These are phyloP conservation scores for Eremobia ochroleuca DNA, from an alignment of 2,888 invertebrate species.

Conservation along the genomic window DNA sequence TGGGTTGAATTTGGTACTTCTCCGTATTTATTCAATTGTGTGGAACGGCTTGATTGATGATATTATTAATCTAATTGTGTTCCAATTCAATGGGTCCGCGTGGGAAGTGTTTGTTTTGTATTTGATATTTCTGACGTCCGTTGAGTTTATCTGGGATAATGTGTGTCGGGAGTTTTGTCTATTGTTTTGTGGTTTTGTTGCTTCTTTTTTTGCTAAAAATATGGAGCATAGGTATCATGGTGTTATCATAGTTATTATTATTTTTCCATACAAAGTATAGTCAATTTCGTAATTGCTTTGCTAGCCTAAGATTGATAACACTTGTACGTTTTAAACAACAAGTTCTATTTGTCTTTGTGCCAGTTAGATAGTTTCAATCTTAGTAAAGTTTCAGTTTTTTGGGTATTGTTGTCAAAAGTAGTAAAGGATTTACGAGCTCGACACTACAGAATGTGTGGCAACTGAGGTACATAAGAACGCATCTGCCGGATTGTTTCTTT, in stretches of 20 bases:
- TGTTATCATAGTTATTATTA: too few relatives aligned
- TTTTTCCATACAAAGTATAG: too few relatives aligned
- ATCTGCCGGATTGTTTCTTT: neutral
- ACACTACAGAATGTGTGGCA: neutral
- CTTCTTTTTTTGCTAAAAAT: neutral
- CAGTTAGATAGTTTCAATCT: neutral
- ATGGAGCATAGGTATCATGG: neutral
- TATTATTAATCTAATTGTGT: constrained; percentile 63
- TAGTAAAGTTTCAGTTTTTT: neutral
- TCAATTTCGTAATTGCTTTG: too few relatives aligned
- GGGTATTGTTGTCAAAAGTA: neutral
- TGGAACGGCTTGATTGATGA: constrained; percentile 61
- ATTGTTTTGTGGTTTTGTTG: neutral
- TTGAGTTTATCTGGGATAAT: constrained; percentile 11
- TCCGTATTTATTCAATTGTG: constrained; percentile 60
- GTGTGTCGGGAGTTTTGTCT: neutral
- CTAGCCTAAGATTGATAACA: too few relatives aligned
- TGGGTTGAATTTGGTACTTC: constrained; percentile 42
- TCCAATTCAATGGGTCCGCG: constrained; percentile 40
- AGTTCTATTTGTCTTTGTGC: neutral
- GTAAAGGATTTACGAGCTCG: neutral
- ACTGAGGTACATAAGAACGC: neutral
- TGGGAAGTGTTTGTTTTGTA: constrained; percentile 27
- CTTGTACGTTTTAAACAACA: too few relatives aligned
- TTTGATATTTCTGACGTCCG: constrained; percentile 40